Conservation (phyloP, 1,140 invertebrate species). For the Tigriopus japonicus region DNA sequence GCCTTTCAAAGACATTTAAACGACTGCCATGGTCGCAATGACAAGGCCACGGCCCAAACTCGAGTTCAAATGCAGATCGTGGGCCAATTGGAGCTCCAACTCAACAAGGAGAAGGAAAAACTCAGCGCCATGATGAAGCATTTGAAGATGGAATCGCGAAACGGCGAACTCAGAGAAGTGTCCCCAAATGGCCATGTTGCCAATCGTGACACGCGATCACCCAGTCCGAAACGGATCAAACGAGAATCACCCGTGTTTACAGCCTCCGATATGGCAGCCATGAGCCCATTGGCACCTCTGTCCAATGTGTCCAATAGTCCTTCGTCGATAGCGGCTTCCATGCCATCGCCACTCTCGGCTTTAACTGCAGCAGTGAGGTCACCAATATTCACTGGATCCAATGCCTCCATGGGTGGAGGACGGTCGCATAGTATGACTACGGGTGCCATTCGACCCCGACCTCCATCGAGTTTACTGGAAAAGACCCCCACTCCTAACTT, state of each 20-base stretch:
- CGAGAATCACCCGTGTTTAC: neutral
- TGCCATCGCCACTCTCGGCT: constrained; percentile 3
- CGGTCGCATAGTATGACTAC: neutral
- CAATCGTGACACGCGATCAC: too few species aligned
- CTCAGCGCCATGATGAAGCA: constrained; percentile 26
- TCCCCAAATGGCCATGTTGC: neutral
- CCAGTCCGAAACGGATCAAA: too few species aligned
- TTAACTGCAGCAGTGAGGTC: too few species aligned
- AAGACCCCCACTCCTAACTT: neutral
- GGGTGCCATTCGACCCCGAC: neutral
- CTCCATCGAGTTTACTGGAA: neutral
- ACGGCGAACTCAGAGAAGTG: constrained; percentile 4
- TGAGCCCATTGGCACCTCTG: too few species aligned
- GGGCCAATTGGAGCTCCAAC: constrained; percentile 77
- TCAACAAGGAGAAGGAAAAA: constrained; percentile 76
- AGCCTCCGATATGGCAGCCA: neutral
- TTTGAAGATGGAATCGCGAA: constrained; percentile 1
- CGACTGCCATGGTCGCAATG: constrained; percentile 75
- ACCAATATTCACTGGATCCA: too few species aligned
- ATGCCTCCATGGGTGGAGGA: neutral
- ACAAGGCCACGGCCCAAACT: constrained; percentile 81
- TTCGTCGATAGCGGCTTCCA: too few species aligned
- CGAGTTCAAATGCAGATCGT: constrained; percentile 95
- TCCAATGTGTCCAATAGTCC: too few species aligned
- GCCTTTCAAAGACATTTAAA: constrained; percentile 66